These are phyloP conservation scores for Drosophila bifasciata DNA, from an alignment of 1,140 invertebrate species.

Conservation along the genomic window DNA sequence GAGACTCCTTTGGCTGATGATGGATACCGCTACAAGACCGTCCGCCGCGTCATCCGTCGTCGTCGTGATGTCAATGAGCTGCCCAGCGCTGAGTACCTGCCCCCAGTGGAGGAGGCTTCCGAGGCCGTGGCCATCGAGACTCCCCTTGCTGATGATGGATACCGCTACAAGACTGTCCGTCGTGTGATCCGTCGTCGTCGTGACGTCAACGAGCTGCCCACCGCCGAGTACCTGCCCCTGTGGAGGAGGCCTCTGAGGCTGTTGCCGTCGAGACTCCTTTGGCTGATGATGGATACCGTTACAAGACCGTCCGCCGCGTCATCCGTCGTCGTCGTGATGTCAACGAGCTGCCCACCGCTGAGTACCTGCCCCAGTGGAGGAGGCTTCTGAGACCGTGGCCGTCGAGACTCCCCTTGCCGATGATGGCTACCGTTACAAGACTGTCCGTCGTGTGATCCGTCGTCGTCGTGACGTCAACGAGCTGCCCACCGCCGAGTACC, in stretches of 20 bases:
- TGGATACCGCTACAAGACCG: constrained; percentile 64
- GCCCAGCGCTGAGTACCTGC: constrained; percentile 48
- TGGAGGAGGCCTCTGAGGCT: constrained; percentile 24
- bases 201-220: constrained; percentile 62
- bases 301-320: constrained; percentile 54
- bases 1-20: constrained; percentile 46
- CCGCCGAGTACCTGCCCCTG: constrained; percentile 64
- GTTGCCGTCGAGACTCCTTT: constrained; percentile 46
- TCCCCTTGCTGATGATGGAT: constrained; percentile 60
- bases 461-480: constrained; percentile 67
- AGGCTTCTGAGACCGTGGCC: constrained; percentile 17
- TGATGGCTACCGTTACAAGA: constrained; percentile 73
- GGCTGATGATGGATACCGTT: constrained; percentile 62
- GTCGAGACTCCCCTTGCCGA: constrained; percentile 50
- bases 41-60: constrained; percentile 50
- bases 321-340: constrained; percentile 66
- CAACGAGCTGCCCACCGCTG: constrained; percentile 39
- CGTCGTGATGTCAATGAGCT: constrained; percentile 64
- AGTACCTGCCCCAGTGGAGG: constrained; percentile 46
- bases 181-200: constrained; percentile 67
- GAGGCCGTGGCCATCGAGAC: constrained; percentile 39
- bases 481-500: constrained; percentile 46
- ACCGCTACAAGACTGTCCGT: constrained; percentile 73
- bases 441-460: constrained; percentile 58
- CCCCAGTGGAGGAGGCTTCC: constrained; percentile 36